Evolutionary conservation across 2,888 invertebrate species (phyloP).

Genomic region (Sminthurides aquaticus): DNA sequence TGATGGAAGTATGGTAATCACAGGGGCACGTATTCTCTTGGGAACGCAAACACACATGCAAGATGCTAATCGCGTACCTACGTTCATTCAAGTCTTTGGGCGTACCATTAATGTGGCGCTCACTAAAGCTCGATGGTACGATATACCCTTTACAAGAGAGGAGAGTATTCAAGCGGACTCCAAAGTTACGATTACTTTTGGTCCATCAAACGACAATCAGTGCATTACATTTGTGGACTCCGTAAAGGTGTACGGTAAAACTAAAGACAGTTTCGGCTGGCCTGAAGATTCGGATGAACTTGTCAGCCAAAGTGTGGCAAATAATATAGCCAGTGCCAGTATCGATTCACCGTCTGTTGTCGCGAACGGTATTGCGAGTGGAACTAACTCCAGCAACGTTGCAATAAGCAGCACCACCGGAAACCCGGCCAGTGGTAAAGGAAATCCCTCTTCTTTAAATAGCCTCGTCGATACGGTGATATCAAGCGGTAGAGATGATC

Average conservation of each 20-base stretch:
- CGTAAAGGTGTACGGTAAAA: slow-evolving; percentile 89
- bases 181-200: slow-evolving; percentile 73
- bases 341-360: not conserved
- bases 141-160: slow-evolving; percentile 86
- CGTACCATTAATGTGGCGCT: slow-evolving; percentile 64
- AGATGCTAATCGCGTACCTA: slow-evolving; percentile 67
- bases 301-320: slow-evolving; percentile 13
- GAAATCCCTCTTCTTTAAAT: not conserved
- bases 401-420: not conserved
- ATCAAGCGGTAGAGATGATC: slow-evolving; percentile 12
- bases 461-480: not conserved
- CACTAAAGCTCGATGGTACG: slow-evolving; percentile 82
- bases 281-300: slow-evolving; percentile 86
- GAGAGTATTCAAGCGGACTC: slow-evolving; percentile 89
- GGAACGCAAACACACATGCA: slow-evolving; percentile 67
- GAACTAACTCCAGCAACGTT: not conserved
- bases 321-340: not conserved
- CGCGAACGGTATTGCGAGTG: not conserved
- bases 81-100: slow-evolving; percentile 68
- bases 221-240: slow-evolving; percentile 89
- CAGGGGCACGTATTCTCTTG: slow-evolving; percentile 74
- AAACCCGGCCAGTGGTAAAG: not conserved
- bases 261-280: slow-evolving; percentile 93
- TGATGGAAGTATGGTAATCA: slow-evolving; percentile 80
- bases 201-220: slow-evolving; percentile 76